phyloP scores from a whole-genome alignment of 2,113 vertebrate genomes.

The Aldabrachelys gigantea region DNA sequence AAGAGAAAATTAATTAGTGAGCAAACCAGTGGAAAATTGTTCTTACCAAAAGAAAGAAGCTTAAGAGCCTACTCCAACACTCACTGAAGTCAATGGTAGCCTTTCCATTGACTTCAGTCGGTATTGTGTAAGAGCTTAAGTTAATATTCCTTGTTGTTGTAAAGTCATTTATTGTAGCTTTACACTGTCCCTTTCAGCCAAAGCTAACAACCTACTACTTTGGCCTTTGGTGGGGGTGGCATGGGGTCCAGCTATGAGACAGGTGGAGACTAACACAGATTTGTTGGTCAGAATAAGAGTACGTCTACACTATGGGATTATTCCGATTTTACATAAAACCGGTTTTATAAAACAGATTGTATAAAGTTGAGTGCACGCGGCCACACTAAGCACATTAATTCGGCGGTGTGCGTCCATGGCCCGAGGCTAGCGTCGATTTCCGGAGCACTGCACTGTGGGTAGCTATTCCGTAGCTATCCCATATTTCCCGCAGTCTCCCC shows the following conservation, averaged over 20 bases:
- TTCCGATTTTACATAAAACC: no score
- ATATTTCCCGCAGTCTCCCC: no score
- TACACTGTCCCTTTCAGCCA: not conserved
- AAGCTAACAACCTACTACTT: conserved; percentile 1
- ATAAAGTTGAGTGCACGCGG: no score
- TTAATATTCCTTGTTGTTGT: not conserved
- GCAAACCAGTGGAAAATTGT: conserved; percentile 28
- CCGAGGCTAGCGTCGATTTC: no score
- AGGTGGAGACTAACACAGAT: not conserved
- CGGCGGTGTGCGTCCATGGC: no score
- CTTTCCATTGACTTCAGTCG: not conserved
- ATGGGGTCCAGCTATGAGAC: not conserved
- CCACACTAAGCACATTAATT: no score
- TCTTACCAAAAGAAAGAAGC: conserved; percentile 34
- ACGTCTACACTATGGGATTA: no score
- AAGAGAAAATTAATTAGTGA: not conserved
- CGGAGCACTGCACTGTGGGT: no score
- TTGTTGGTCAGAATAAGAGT: not conserved
- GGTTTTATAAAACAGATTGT: no score
- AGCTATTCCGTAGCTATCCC: no score
- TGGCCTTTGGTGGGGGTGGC: not conserved
- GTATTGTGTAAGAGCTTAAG: not conserved
- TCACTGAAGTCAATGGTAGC: not conserved
- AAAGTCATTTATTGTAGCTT: conserved; percentile 8
- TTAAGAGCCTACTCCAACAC: not conserved